A percentile compares a stretch with the other conserved stretches of the same genome.
phyloP scores from a whole-genome alignment of 2,113 vertebrate genomes.

The Thamnaconus septentrionalis region DNA sequence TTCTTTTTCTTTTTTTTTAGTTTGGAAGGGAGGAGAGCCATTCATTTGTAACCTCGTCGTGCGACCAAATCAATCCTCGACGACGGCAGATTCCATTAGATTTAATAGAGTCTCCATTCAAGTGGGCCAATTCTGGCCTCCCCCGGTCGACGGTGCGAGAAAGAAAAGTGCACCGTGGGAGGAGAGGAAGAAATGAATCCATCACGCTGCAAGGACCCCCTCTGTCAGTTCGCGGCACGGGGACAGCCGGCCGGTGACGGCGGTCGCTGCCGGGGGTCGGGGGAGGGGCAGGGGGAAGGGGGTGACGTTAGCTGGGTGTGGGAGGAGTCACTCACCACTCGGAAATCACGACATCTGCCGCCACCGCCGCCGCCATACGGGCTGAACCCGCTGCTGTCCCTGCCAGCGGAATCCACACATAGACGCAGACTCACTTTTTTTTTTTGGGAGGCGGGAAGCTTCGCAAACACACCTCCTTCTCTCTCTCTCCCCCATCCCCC shows the following conservation, averaged over 20 bases:
- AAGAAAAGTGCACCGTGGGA: conserved; percentile 46
- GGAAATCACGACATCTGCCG: too few relatives aligned
- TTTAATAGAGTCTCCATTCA: conserved; percentile 67
- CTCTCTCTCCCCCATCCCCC: neutral
- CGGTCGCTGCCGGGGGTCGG: too few relatives aligned
- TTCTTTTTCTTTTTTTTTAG: conserved; percentile 9
- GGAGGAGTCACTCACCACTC: too few relatives aligned
- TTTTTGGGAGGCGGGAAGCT: too few relatives aligned
- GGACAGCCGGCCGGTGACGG: too few relatives aligned
- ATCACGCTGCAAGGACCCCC: conserved; percentile 55
- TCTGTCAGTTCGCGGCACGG: too few relatives aligned
- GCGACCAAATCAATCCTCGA: conserved; percentile 60
- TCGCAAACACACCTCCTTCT: neutral
- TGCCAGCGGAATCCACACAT: too few relatives aligned
- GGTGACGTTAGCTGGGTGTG: too few relatives aligned
- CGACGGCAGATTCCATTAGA: conserved; percentile 63
- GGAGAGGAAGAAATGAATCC: conserved; percentile 61
- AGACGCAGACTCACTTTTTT: too few relatives aligned
- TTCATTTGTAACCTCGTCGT: conserved; percentile 62
- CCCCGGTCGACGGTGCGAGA: conserved; percentile 35
- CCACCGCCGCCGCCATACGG: too few relatives aligned
- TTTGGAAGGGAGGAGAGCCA: conserved; percentile 7
- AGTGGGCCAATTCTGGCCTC: conserved; percentile 48
- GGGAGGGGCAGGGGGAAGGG: too few relatives aligned
- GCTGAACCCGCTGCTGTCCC: too few relatives aligned